Evolutionary conservation across 1,140 invertebrate species (phyloP), one percentile per base, ranked within the genome.

Genomic region (Diorhabda sublineata): DNA sequence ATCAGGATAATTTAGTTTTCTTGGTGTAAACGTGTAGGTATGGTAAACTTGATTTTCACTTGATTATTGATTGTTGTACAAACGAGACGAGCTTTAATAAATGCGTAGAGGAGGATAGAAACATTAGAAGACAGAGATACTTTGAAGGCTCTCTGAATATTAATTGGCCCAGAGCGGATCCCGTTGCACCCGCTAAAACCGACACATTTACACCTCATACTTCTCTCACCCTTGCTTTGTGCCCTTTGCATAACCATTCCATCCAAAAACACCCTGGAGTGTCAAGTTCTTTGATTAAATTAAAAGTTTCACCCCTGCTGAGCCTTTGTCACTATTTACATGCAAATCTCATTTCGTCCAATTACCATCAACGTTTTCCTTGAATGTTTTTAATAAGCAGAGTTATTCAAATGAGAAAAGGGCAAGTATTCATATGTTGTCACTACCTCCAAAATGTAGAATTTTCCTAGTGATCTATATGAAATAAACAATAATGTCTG

Each of bases 221-320:
- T 74, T 77, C 73, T 75, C 74, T 70, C 43, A 42, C 43, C 69
- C 73, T 69, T 67, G 67, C 68, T 72, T 73, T 72, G 59, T 70
- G 11, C 71, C 63, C 67, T 70, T 60, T 60, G 65, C 58, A 60
- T 60, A 67, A 67, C 65, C 70, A 69, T 75, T 71, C 61, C 68
- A 70, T 68, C 75, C 71, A 76, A 79, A 77, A 76, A 75, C 76
- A 75, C 78, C 76, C 77, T 71, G 66, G 79, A 76, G 78, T 77
- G 75, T 76, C 73, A 79, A 80, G 75, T 79, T 81, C 77, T 79
- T 80, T 81, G 80, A 81, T 81, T 81, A 81, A 81, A 81, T 81
- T 81, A 80, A 80, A 81, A 81, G 77, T 81, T 81, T 73, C 45
- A 56, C 71, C 71, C 77, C 74, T 63, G 52, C 42, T 52, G 73